Evolutionary conservation across 2,113 vertebrate genomes (phyloP).

Genomic region (Prietella phreatophila): DNA sequence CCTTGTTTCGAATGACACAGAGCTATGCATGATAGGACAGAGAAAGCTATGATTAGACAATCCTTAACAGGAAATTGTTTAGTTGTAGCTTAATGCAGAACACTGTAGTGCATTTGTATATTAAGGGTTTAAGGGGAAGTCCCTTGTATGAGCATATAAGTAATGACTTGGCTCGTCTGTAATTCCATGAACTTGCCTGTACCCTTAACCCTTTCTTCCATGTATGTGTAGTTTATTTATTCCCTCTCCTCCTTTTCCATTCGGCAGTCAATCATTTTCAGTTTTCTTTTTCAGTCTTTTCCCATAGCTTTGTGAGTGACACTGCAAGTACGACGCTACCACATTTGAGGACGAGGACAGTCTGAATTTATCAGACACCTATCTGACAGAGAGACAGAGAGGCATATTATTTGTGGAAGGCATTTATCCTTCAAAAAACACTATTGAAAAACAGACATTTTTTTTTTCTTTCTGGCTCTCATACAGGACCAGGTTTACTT

Average conservation of each 20-base stretch:
- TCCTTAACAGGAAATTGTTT: slow-evolving; percentile 40
- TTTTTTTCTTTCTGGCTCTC: neutral
- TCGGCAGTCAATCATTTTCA: neutral
- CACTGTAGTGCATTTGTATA: slow-evolving; percentile 33
- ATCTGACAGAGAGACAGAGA: slow-evolving; percentile 4
- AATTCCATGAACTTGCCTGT: slow-evolving; percentile 29
- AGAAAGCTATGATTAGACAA: slow-evolving; percentile 20
- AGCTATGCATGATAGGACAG: neutral
- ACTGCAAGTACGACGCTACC: neutral
- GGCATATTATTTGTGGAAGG: neutral
- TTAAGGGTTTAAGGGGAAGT: slow-evolving; percentile 34
- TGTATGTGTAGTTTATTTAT: slow-evolving; percentile 5
- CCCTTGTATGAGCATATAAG: slow-evolving; percentile 12
- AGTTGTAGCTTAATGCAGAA: slow-evolving; percentile 23
- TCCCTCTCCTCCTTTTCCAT: slow-evolving; percentile 31
- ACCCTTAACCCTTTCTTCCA: slow-evolving; percentile 33
- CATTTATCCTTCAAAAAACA: neutral
- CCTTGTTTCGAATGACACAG: slow-evolving; percentile 17
- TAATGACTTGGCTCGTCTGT: slow-evolving; percentile 38
- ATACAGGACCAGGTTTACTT: neutral
- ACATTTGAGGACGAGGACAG: slow-evolving; percentile 1
- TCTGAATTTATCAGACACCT: slow-evolving; percentile 30
- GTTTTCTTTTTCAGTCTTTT: slow-evolving; percentile 14
- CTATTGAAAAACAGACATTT: neutral
- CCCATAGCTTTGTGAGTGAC: slow-evolving; percentile 1